Conservation (phyloP, 2,797 vertebrate genomes). For the Rousettus madagascariensis region DNA sequence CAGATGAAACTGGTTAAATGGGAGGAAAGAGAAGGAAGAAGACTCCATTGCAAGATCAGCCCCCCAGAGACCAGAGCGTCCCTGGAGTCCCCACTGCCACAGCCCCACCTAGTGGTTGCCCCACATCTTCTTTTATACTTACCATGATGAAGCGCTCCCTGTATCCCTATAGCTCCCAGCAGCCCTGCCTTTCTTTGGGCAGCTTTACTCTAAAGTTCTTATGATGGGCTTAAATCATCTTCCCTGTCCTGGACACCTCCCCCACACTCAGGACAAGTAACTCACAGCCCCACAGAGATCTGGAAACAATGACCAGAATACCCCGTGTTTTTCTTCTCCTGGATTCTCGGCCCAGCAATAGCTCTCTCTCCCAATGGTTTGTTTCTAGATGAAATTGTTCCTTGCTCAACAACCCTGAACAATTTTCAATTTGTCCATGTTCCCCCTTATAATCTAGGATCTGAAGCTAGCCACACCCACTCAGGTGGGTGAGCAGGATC, state of each 20-base stretch:
- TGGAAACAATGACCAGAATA: not conserved
- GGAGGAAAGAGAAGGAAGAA: not conserved
- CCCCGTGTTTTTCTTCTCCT: not conserved
- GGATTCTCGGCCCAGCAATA: not conserved
- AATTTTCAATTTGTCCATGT: not conserved
- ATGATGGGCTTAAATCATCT: not conserved
- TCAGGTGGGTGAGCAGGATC: not conserved
- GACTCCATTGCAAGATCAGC: not conserved
- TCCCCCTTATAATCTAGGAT: not conserved
- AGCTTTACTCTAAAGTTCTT: not conserved
- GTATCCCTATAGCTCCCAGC: no score
- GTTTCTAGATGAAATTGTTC: not conserved
- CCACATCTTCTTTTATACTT: not conserved
- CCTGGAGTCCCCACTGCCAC: conserved; percentile 9
- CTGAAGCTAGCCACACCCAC: not conserved
- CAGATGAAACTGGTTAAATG: not conserved
- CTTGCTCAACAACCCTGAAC: not conserved
- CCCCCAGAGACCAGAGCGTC: not conserved
- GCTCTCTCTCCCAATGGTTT: not conserved
- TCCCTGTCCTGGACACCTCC: not conserved
- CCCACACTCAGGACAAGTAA: not conserved
- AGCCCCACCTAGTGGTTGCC: conserved; percentile 70
- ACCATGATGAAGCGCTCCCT: fast-evolving
- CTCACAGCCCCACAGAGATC: not conserved
- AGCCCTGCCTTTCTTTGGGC: not conserved